Evolutionary conservation across 2,113 vertebrate species (phyloP), one percentile per base, ranked within the genome.

Genomic region (Pagrus major): DNA sequence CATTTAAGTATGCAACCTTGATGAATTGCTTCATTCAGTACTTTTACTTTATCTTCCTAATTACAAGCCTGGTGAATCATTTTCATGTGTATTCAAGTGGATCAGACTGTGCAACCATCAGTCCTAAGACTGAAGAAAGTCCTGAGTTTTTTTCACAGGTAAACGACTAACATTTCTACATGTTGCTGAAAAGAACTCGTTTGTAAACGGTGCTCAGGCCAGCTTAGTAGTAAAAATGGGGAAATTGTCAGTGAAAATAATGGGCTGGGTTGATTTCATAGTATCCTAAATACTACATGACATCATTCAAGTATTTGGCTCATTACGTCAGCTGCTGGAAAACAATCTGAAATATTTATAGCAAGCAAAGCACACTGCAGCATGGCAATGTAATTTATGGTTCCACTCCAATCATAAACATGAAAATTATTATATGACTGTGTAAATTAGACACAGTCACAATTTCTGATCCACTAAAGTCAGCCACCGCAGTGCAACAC

Each of bases 261-360:
- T 44, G 33, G 9, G 7, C 52, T 55, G 52, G 4, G 31, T 65
- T 49, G n/a, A 59, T 66, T 52, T 71, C 29, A 61, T 20, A 73
- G 15, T 29, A 42, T 69, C 39, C 8, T 31, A 49, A 79, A 73
- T 60, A 25, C 6, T 14, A 71, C 14, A 69, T 27, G 11, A 66
- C n/a, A 42, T 78, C 12, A n/a, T 52, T 44, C 16, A 61, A 58
- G 54, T 51, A 76, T 80, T 79, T 59, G 58, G 39, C 23, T 59
- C 33, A 49, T 37, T 21, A 10, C 33, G 29, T 23, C 44, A 68
- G n/a, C 31, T 64, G n/a, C 51, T 59, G 27, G 52, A 49, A 72
- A 56, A 70, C 7, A 49, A 18, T 1, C 20, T 31, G n/a, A 64
- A 75, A 64, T 76, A 85, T 60, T 67, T 37, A 31, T 29, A 64